phyloP scores from a whole-genome alignment of 2,113 vertebrate genomes.

The Lepus timidus region DNA sequence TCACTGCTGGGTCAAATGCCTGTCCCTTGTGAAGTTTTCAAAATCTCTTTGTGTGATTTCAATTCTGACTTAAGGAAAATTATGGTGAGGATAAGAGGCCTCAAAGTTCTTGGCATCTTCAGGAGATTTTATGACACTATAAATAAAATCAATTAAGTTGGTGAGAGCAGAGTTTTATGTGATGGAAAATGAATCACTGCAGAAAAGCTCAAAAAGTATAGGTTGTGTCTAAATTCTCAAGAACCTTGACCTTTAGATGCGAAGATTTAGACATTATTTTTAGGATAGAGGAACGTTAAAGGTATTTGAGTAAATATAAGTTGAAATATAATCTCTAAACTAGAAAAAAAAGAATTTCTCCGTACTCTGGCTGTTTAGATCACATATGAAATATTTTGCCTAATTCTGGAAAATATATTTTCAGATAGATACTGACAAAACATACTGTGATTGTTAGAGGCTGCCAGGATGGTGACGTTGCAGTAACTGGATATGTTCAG shows the following conservation, averaged over 20 bases:
- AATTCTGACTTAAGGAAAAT: background rate
- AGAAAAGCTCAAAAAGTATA: conserved; percentile 34
- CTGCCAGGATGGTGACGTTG: background rate
- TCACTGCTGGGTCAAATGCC: no score
- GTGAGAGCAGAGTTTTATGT: background rate
- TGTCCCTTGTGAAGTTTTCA: no score
- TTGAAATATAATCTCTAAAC: conserved; percentile 55
- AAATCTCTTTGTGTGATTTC: background rate
- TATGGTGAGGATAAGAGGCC: background rate
- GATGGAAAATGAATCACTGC: background rate
- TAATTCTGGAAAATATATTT: conserved; percentile 55
- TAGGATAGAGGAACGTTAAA: conserved; percentile 29
- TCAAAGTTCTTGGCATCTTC: background rate
- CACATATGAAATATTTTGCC: conserved; percentile 1
- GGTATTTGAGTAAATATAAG: background rate
- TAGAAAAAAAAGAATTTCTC: conserved; percentile 18
- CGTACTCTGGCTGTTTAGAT: conserved; percentile 3
- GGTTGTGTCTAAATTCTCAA: conserved; percentile 2
- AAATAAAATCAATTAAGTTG: conserved; percentile 10
- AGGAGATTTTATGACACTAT: background rate
- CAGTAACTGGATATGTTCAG: background rate
- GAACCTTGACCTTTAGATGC: conserved; percentile 45
- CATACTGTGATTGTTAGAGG: background rate
- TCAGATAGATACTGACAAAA: conserved; percentile 34
- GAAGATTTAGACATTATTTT: conserved; percentile 37